Conservation (phyloP, 2,797 vertebrate genomes). For the Eurystomus glaucurus region DNA sequence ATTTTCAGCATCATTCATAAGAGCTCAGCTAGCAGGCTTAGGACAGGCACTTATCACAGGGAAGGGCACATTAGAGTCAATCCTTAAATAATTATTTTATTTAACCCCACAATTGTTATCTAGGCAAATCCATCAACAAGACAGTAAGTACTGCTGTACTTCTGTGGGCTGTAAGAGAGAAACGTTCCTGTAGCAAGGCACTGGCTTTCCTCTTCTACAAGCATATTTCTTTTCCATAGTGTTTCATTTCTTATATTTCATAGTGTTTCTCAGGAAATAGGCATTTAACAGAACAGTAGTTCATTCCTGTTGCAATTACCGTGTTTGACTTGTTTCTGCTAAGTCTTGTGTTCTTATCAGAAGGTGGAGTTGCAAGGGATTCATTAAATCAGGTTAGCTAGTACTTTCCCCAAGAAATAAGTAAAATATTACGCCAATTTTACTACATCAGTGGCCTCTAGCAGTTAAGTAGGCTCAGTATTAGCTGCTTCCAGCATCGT, state of each 20-base stretch:
- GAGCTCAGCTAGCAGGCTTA: background rate
- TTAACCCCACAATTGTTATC: constrained; percentile 4
- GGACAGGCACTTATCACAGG: background rate
- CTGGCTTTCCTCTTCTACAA: background rate
- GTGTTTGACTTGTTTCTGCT: background rate
- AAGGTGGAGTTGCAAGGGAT: background rate
- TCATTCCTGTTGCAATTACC: background rate
- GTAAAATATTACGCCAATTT: background rate
- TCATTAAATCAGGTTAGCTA: background rate
- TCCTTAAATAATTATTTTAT: background rate
- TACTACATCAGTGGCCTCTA: background rate
- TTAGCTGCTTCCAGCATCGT: background rate
- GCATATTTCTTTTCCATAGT: background rate
- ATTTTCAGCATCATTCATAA: background rate
- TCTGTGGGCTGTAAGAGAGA: background rate
- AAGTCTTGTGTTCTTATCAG: background rate
- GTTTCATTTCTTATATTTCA: background rate
- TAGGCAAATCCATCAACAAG: background rate
- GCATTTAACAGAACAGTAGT: background rate
- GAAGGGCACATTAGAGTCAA: background rate
- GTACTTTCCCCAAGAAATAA: background rate
- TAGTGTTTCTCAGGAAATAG: background rate
- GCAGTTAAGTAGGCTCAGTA: background rate
- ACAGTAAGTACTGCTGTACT: background rate
- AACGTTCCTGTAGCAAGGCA: background rate